These are phyloP conservation scores for Tamias sibiricus DNA, from an alignment of 2,113 vertebrate species.

Conservation along the genomic window DNA sequence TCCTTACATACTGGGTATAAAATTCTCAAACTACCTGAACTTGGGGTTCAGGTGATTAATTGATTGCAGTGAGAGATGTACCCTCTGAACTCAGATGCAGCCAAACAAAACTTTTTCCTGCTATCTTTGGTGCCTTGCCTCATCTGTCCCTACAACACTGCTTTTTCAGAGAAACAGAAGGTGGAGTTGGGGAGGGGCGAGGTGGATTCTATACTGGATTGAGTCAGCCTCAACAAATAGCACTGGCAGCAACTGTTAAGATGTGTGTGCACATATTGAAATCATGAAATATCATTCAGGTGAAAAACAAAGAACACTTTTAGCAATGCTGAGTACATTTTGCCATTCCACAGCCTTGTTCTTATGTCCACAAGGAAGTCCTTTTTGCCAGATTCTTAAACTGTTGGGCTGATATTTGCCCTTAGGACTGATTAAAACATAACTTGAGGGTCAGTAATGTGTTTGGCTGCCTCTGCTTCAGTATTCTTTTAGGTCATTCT, in stretches of 20 bases:
- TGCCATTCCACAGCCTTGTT: slow-evolving; percentile 71
- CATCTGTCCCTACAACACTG: no score
- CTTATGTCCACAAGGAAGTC: slow-evolving; percentile 69
- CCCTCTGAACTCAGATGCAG: no score
- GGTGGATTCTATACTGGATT: slow-evolving; percentile 63
- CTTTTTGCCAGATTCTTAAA: slow-evolving; percentile 73
- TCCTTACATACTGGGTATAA: no score
- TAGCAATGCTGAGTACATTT: slow-evolving; percentile 68
- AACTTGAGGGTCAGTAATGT: slow-evolving; percentile 72
- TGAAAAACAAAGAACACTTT: slow-evolving; percentile 77
- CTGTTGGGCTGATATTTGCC: slow-evolving; percentile 79
- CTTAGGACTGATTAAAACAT: slow-evolving; percentile 81
- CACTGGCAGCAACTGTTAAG: slow-evolving; percentile 76
- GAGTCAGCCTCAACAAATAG: slow-evolving; percentile 73
- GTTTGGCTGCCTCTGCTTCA: slow-evolving; percentile 75
- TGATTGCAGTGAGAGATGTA: no score
- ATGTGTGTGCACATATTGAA: slow-evolving; percentile 78
- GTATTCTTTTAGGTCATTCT: slow-evolving; percentile 80
- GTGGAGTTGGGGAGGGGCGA: not conserved
- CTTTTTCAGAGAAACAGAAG: no score
- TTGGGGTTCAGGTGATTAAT: no score
- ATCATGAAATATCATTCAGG: slow-evolving; percentile 72
- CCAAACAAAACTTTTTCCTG: no score
- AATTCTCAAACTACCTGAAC: no score
- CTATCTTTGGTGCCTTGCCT: no score